Evolutionary conservation across 2,797 vertebrate species (phyloP).

Genomic region (Gadopsis bispinosus): DNA sequence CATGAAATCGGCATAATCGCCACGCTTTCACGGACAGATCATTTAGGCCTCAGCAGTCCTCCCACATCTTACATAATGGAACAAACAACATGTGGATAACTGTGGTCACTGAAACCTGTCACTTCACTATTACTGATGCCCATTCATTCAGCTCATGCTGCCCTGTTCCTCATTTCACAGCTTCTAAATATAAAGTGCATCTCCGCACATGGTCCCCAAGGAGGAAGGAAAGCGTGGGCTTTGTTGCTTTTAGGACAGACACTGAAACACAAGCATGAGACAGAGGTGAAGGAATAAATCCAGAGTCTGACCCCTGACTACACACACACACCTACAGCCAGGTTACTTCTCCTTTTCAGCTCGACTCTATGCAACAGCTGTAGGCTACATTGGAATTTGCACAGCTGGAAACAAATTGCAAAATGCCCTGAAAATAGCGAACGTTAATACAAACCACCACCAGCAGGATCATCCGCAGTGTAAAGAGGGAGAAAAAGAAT

Average conservation of each 20-base stretch:
- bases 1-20: neutral
- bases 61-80: conserved; percentile 37
- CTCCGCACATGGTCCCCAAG: conserved; percentile 13
- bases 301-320: conserved; percentile 18
- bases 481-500: conserved; percentile 24
- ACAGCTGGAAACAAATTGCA: neutral
- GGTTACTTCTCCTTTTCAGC: neutral
- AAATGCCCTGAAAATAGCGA: neutral
- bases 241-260: conserved; percentile 10
- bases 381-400: neutral
- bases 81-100: conserved; percentile 6
- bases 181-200: conserved; percentile 22
- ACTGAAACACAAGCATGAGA: conserved; percentile 9
- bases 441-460: neutral
- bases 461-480: conserved; percentile 46
- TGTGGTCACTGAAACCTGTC: conserved; percentile 17
- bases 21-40: neutral
- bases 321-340: conserved; percentile 15
- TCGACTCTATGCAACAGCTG: conserved; percentile 4
- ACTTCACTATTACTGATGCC: conserved; percentile 18
- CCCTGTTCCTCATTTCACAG: conserved; percentile 32
- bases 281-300: conserved; percentile 3
- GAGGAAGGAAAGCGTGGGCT: conserved; percentile 5
- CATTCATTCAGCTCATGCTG: conserved; percentile 9
- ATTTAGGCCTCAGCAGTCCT: neutral